Conservation (phyloP, 1,140 invertebrate genomes). For the Proales similis region DNA sequence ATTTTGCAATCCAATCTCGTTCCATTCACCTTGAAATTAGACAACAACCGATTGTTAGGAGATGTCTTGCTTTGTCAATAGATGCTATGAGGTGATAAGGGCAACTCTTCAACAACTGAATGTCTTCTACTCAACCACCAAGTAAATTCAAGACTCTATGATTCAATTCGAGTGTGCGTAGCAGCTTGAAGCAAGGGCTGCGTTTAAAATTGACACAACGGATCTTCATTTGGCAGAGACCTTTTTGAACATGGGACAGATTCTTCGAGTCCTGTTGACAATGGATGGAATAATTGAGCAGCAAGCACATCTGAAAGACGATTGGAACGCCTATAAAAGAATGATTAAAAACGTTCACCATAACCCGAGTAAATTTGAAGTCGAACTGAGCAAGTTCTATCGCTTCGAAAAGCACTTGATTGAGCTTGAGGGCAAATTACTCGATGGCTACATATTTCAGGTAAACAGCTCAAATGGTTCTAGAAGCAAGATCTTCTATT, state of each 20-base stretch:
- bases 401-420: conserved; percentile 63
- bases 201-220: conserved; percentile 38
- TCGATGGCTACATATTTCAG: conserved; percentile 62
- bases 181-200: background rate
- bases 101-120: conserved; percentile 64
- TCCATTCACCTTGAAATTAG: conserved; percentile 39
- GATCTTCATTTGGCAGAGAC: conserved; percentile 54
- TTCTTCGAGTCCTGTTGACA: conserved; percentile 64
- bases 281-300: conserved; percentile 64
- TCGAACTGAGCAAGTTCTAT: conserved; percentile 57
- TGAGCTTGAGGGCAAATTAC: conserved; percentile 60
- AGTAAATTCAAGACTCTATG: conserved; percentile 37
- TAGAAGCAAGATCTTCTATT: background rate
- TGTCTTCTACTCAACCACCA: conserved; percentile 54
- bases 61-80: conserved; percentile 61
- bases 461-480: conserved; percentile 46
- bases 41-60: conserved; percentile 47
- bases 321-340: conserved; percentile 65
- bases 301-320: conserved; percentile 60
- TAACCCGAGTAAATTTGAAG: conserved; percentile 61
- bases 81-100: conserved; percentile 61
- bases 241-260: conserved; percentile 61
- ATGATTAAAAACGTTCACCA: conserved; percentile 64
- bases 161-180: background rate
- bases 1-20: conserved; percentile 5